phyloP scores from a whole-genome alignment of 1,140 invertebrate species.

The Rhyacophila brunnea region DNA sequence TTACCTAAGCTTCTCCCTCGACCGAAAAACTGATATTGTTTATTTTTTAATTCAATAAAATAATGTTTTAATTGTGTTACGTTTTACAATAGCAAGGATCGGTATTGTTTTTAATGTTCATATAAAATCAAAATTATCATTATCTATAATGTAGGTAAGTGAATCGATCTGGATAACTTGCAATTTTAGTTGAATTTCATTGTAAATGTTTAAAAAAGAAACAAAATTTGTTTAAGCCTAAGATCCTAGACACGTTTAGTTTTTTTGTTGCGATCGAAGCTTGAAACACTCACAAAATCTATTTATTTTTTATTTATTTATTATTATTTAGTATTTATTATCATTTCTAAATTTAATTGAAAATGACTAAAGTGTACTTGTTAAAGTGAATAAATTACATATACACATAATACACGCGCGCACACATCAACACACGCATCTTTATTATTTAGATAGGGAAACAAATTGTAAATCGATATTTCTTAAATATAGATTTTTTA shows the following conservation, averaged over 20 bases:
- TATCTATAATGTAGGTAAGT: too few species aligned
- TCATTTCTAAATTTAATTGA: constrained; percentile 15
- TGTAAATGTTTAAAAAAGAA: too few species aligned
- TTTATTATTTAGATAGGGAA: constrained; percentile 22
- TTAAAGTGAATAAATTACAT: not conserved
- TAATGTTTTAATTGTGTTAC: too few species aligned
- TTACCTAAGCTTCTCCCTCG: not conserved
- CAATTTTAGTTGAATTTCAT: too few species aligned
- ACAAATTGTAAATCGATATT: constrained; percentile 27
- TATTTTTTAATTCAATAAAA: too few species aligned
- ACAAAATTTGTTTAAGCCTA: too few species aligned
- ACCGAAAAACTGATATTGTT: not conserved
- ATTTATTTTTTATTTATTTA: constrained; percentile 28
- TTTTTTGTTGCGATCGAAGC: constrained; percentile 16
- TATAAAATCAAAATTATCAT: too few species aligned
- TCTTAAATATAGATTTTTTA: constrained; percentile 27
- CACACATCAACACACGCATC: not conserved
- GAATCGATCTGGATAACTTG: too few species aligned
- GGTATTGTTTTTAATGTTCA: too few species aligned
- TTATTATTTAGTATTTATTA: constrained; percentile 26
- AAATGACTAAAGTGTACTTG: constrained; percentile 2
- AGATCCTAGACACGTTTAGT: not conserved
- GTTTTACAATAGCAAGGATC: too few species aligned
- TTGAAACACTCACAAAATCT: constrained; percentile 14
- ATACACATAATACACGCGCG: constrained; percentile 1